phyloP scores from a whole-genome alignment of 53 echinoderm and acorn worm species.

The Luidia sarsii region DNA sequence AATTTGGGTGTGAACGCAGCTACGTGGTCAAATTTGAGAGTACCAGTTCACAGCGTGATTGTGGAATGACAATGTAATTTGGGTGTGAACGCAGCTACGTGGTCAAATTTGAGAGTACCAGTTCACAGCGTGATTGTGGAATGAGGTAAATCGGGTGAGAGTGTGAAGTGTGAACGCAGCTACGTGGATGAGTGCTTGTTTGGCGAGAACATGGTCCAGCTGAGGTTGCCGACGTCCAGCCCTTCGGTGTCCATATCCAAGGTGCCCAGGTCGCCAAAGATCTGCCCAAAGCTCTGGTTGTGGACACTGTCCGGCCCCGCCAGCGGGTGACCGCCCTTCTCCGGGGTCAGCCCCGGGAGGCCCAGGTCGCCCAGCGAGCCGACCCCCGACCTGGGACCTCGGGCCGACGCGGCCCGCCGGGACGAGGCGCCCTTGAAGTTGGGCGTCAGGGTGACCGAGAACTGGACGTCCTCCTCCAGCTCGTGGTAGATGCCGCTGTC shows the following conservation, averaged over 20 bases:
- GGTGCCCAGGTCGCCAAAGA: slow-evolving; percentile 67
- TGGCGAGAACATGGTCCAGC: slow-evolving; percentile 71
- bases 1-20: too few species aligned
- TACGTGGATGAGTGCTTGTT: too few species aligned
- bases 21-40: too few species aligned
- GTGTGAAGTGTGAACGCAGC: too few species aligned
- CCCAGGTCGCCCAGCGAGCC: slow-evolving; percentile 66
- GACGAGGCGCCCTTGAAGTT: slow-evolving; percentile 42
- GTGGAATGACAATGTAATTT: too few species aligned
- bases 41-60: too few species aligned
- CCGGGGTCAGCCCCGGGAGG: slow-evolving; percentile 67
- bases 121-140: too few species aligned
- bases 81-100: too few species aligned
- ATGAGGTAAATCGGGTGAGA: too few species aligned
- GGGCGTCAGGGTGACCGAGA: slow-evolving; percentile 65
- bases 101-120: too few species aligned
- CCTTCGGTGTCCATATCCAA: slow-evolving; percentile 64
- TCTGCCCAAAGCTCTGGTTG: slow-evolving; percentile 76
- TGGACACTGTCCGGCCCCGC: slow-evolving; percentile 15
- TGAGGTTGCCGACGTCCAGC: slow-evolving; percentile 62
- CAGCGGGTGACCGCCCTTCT: slow-evolving; percentile 16
- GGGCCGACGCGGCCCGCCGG: slow-evolving; percentile 4
- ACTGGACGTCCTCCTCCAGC: slow-evolving; percentile 56
- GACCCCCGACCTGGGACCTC: slow-evolving; percentile 27
- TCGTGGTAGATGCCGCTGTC: slow-evolving; percentile 54